A percentile compares a stretch with the other conserved stretches of the same genome.
These are phyloP conservation scores for Acyrthosiphon pisum DNA, from an alignment of 1,140 invertebrate genomes.

Conservation along the genomic window DNA sequence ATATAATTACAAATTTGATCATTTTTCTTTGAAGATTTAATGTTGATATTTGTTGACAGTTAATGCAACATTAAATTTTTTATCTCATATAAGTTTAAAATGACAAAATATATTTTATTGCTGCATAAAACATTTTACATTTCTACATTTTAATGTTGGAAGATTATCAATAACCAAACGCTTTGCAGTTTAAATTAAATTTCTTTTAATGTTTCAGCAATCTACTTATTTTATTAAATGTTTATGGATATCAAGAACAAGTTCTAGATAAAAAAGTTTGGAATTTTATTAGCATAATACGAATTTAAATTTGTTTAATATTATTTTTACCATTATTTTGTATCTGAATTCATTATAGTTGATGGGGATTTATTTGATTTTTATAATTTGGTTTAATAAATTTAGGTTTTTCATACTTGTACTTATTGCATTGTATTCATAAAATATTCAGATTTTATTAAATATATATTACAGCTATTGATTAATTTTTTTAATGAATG, in stretches of 20 bases:
- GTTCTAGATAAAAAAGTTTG: neutral
- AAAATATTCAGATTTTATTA: neutral
- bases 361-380: neutral
- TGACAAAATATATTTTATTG: neutral
- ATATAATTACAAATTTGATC: neutral
- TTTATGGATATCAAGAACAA: neutral
- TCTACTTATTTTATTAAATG: neutral
- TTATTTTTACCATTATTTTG: neutral
- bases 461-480: neutral
- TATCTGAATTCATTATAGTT: neutral
- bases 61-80: neutral
- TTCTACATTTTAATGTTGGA: neutral
- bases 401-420: neutral
- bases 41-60: neutral
- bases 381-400: neutral
- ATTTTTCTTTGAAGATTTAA: neutral
- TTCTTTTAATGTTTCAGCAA: neutral
- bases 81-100: neutral
- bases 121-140: neutral
- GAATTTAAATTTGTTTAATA: neutral
- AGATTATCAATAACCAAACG: neutral
- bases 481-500: neutral
- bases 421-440: neutral
- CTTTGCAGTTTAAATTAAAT: neutral
- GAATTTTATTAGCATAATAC: neutral